These are phyloP conservation scores for Hypolimnas misippus DNA, from an alignment of 2,888 invertebrate species.

Conservation along the genomic window DNA sequence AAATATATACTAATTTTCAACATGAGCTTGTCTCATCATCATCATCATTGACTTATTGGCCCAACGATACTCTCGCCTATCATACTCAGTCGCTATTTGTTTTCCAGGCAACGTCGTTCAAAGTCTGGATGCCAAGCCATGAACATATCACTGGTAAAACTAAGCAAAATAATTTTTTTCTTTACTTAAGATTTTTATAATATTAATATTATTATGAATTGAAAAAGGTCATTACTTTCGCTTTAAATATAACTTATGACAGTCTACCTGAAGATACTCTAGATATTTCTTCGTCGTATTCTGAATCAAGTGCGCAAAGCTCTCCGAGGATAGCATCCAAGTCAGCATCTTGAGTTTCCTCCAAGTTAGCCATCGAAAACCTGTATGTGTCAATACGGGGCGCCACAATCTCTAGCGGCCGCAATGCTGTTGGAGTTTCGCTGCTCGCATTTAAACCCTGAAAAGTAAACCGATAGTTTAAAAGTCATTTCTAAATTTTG, in stretches of 20 bases:
- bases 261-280: slow-evolving; percentile 70
- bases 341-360: slow-evolving; percentile 98
- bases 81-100: too few relatives aligned
- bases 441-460: slow-evolving; percentile 87
- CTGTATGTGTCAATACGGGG: slow-evolving; percentile 95
- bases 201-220: not conserved
- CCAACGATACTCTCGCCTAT: too few relatives aligned
- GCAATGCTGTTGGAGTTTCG: slow-evolving; percentile 81
- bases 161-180: too few relatives aligned
- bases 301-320: slow-evolving; percentile 94
- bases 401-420: slow-evolving; percentile 89
- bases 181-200: slow-evolving; percentile 2
- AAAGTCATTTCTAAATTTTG: not conserved
- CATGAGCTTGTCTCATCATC: too few relatives aligned
- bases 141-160: too few relatives aligned
- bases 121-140: too few relatives aligned
- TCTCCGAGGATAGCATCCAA: slow-evolving; percentile 98
- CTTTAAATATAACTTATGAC: not conserved
- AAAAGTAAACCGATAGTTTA: slow-evolving; percentile 53
- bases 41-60: too few relatives aligned
- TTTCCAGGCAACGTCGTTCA: too few relatives aligned
- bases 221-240: not conserved
- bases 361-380: slow-evolving; percentile 97
- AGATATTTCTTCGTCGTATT: slow-evolving; percentile 84
- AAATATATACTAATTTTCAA: too few relatives aligned